These are phyloP conservation scores for Elgaria multicarinata DNA, from an alignment of 2,113 vertebrate genomes.

Conservation along the genomic window DNA sequence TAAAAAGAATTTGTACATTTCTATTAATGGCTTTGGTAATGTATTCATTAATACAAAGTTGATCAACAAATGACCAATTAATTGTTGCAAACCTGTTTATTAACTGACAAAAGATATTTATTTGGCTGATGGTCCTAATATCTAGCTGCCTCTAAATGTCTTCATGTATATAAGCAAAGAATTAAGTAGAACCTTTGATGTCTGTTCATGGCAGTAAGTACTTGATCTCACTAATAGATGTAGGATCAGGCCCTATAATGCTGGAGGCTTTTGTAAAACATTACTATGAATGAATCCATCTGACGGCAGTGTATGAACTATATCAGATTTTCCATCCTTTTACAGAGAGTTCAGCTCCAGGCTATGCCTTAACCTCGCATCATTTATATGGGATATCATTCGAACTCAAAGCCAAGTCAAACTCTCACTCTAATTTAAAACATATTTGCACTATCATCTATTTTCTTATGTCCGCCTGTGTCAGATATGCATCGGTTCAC, in stretches of 20 bases:
- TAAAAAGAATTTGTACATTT: neutral
- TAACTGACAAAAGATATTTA: neutral
- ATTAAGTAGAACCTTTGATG: neutral
- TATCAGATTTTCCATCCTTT: constrained; percentile 35
- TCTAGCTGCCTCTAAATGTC: neutral
- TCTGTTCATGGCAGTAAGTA: neutral
- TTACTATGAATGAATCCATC: constrained; percentile 22
- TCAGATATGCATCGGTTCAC: constrained; percentile 45
- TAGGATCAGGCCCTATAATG: neutral
- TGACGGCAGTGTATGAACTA: constrained; percentile 12
- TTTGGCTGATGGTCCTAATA: neutral
- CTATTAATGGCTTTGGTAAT: neutral
- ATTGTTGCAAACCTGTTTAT: neutral
- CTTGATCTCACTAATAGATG: neutral
- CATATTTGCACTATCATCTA: constrained; percentile 53
- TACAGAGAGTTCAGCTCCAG: constrained; percentile 41
- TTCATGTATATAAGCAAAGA: neutral
- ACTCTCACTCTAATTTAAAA: constrained; percentile 59
- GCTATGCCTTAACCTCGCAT: constrained; percentile 44
- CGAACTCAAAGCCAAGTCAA: constrained; percentile 57
- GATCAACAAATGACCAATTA: neutral
- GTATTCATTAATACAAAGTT: neutral
- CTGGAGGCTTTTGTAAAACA: neutral
- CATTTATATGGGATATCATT: constrained; percentile 58
- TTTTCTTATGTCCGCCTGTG: constrained; percentile 40